phyloP scores from a whole-genome alignment of 2,888 invertebrate genomes.

The Hypsopygia costalis region DNA sequence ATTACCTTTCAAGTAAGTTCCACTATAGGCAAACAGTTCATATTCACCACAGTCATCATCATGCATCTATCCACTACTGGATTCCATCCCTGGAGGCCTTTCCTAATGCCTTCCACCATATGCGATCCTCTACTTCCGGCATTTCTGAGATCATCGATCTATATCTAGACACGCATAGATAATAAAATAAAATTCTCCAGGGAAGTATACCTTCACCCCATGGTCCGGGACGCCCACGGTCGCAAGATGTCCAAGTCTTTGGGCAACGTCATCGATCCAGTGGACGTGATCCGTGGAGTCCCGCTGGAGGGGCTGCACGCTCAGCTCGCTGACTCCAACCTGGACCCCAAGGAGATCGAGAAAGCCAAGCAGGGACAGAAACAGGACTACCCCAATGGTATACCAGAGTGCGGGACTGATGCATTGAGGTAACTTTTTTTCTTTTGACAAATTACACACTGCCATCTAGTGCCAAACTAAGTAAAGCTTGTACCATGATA shows the following conservation, averaged over 20 bases:
- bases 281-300: conserved; percentile 96
- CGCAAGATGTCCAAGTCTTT: conserved; percentile 99
- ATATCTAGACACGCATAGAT: too few relatives aligned
- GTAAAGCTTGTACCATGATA: too few relatives aligned
- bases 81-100: too few relatives aligned
- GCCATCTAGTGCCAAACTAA: too few relatives aligned
- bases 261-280: conserved; percentile 98
- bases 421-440: conserved; percentile 90
- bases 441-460: too few relatives aligned
- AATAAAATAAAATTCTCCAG: too few relatives aligned
- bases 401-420: conserved; percentile 98
- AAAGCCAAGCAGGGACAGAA: conserved; percentile 87
- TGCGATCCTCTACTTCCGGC: too few relatives aligned
- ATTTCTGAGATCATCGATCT: too few relatives aligned
- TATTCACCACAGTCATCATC: too few relatives aligned
- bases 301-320: conserved; percentile 89
- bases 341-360: conserved; percentile 91
- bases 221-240: conserved; percentile 98
- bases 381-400: conserved; percentile 92
- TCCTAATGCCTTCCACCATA: too few relatives aligned
- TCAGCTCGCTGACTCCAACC: conserved; percentile 87
- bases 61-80: too few relatives aligned
- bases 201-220: conserved; percentile 96
- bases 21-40: too few relatives aligned
- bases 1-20: conserved; percentile 90